Evolutionary conservation across 2,888 invertebrate genomes (phyloP), one percentile per base, ranked within the genome.

Genomic region (Coremacera marginata): DNA sequence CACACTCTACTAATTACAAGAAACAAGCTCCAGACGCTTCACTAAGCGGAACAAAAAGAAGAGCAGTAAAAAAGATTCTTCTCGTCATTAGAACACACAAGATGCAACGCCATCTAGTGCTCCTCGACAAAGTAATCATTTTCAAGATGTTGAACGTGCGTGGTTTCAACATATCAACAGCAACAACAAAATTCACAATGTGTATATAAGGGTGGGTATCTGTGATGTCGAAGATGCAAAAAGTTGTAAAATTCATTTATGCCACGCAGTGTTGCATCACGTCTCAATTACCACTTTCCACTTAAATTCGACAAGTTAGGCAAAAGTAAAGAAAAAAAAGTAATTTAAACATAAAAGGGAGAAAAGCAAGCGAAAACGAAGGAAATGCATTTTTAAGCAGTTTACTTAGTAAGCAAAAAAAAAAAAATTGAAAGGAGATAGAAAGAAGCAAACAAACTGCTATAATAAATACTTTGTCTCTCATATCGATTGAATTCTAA

Each of bases 81-180:
- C 44, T 37, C 71, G 14, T 57, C 22, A 71, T 71, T 71, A 37
- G 22, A 60, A 27, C 51, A 19, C 19, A 60, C 62, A 49, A 72
- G 62, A 62, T 62, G 62, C 60, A 44, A n/a, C 72, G 62, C 72
- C 62, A 72, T 72, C 60, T 49, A 62, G 31, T 34, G 60, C 62
- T 67, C 16, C 62, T 16, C 68, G 60, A 65, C 67, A 75, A 77
- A 80, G 73, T 76, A 81, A 77, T 73, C 79, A 80, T 82, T 82
- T 78, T 81, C 76, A 81, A 81, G 79, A 81, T 82, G 82, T 80
- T 78, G 82, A 81, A 82, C 82, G 81, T 82, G 82, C 81, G 78
- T 81, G 81, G 80, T 80, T 80, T 80, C 37, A n/a, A 57, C 71
- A 44, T 44, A 34, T 71, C 71, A 27, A 51, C 73, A 27, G 51